Evolutionary conservation across 2,888 invertebrate genomes (phyloP), one percentile per base, ranked within the genome.

Genomic region (Phrixothrix hirtus): DNA sequence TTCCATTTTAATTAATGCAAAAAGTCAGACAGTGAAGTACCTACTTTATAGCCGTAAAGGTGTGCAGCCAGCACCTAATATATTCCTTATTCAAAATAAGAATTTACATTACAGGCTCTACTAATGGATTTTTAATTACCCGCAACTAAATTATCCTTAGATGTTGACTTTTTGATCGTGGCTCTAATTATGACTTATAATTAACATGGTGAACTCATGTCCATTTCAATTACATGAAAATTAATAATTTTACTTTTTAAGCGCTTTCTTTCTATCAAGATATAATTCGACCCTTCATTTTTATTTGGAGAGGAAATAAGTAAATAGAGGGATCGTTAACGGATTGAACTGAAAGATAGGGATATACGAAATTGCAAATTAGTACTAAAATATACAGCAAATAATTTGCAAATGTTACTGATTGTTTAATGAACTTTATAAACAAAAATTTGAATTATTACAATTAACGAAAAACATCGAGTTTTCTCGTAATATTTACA

Each of bases 81-180:
- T 66, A 66, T 68, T 65, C 67, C 59, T 61, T 69, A 68, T 69
- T 67, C 68, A 72, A 72, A 73, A 68, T 69, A 68, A 63, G 63
- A 71, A 73, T 72, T 69, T 69, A 71, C 71, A 70, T 72, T 72
- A 69, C 69, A 70, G 70, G 70, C 68, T 68, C 64, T 49, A 69
- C 73, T 74, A 75, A 75, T 75, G 75, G 73, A 71, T 74, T 74
- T 75, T 74, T 74, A 74, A 75, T 75, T 74, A 71, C 72, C 69
- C 66, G 65, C 67, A 71, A 68, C 68, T 68, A 68, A 71, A 71
- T 74, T 72, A 72, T 71, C 67, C 67, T 55, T 71, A 72, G 66
- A 69, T 67, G 70, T 64, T 68, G 67, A 68, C 66, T 73, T 66
- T 70, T 68, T 67, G 69, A 72, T 71, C 70, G 66, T 62, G 66